These are phyloP conservation scores for Meloe dianella DNA, from an alignment of 2,888 invertebrate genomes.

Conservation along the genomic window DNA sequence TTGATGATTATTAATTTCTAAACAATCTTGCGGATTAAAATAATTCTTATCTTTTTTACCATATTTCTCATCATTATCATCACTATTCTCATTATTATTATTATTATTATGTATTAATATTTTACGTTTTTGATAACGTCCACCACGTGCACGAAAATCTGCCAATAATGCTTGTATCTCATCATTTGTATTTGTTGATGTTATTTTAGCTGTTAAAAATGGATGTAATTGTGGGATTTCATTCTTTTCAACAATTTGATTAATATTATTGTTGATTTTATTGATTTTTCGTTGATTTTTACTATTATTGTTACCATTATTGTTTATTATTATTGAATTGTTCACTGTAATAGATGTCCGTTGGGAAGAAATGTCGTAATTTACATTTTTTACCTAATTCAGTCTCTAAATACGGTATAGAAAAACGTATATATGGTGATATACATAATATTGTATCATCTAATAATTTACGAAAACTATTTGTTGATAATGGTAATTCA, in stretches of 20 bases:
- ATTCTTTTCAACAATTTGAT: constrained; percentile 42
- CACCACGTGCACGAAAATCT: constrained; percentile 86
- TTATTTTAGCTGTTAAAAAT: constrained; percentile 76
- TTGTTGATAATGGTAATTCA: constrained; percentile 69
- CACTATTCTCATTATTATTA: neutral
- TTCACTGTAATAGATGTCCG: constrained; percentile 74
- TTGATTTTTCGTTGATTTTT: constrained; percentile 28
- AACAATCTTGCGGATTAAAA: constrained; percentile 65
- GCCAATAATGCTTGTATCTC: constrained; percentile 78
- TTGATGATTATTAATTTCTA: constrained; percentile 85
- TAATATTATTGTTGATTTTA: neutral
- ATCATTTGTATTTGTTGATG: constrained; percentile 67
- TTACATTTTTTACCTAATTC: constrained; percentile 79
- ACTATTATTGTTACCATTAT: no score
- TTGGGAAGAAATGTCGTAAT: constrained; percentile 74
- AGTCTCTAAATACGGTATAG: constrained; percentile 87
- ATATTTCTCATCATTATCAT: neutral
- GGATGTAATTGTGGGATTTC: constrained; percentile 69
- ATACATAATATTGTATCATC: constrained; percentile 78
- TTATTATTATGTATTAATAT: constrained; percentile 45
- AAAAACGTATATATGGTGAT: constrained; percentile 85
- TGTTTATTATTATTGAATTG: constrained; percentile 61
- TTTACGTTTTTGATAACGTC: constrained; percentile 61
- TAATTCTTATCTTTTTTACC: constrained; percentile 42
- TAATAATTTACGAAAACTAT: constrained; percentile 76